A percentile compares a stretch with the other conserved stretches of the same genome.
These are phyloP conservation scores for Plagodis pulveraria DNA, from an alignment of 2,888 invertebrate genomes.

Conservation along the genomic window DNA sequence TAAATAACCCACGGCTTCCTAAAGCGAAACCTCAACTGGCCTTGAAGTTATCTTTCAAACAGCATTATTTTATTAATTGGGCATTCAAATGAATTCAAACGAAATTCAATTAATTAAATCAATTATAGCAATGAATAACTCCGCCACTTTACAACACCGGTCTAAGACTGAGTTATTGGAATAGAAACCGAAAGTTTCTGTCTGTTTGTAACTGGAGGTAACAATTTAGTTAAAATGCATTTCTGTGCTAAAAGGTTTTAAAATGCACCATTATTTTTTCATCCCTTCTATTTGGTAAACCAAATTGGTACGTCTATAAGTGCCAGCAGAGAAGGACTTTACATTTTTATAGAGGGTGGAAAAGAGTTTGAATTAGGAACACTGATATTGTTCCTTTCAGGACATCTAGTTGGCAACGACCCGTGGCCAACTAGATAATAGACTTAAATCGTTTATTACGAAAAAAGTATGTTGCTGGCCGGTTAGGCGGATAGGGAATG, in stretches of 20 bases:
- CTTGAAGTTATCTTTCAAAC: constrained; percentile 42
- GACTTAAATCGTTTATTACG: too few relatives aligned
- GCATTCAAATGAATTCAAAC: constrained; percentile 49
- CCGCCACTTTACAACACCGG: constrained; percentile 38
- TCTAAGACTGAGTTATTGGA: constrained; percentile 20
- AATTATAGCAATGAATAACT: constrained; percentile 51
- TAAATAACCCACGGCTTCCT: constrained; percentile 10
- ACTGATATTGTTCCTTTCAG: too few relatives aligned
- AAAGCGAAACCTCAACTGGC: constrained; percentile 27
- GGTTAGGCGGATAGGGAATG: too few relatives aligned
- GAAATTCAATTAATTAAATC: constrained; percentile 55
- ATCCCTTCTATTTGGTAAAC: too few relatives aligned
- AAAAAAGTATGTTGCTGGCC: too few relatives aligned
- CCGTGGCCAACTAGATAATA: too few relatives aligned
- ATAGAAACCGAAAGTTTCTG: constrained; percentile 28
- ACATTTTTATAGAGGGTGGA: too few relatives aligned
- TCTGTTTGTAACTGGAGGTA: not conserved
- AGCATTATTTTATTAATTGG: constrained; percentile 47
- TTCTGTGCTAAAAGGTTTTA: not conserved
- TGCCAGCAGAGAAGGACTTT: too few relatives aligned
- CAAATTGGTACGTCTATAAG: too few relatives aligned
- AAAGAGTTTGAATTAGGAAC: too few relatives aligned
- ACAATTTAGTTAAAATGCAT: not conserved
- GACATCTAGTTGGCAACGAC: too few relatives aligned
- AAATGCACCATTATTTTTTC: too few relatives aligned